These are phyloP conservation scores for Napeogenes inachia DNA, from an alignment of 2,888 invertebrate genomes.

Conservation along the genomic window DNA sequence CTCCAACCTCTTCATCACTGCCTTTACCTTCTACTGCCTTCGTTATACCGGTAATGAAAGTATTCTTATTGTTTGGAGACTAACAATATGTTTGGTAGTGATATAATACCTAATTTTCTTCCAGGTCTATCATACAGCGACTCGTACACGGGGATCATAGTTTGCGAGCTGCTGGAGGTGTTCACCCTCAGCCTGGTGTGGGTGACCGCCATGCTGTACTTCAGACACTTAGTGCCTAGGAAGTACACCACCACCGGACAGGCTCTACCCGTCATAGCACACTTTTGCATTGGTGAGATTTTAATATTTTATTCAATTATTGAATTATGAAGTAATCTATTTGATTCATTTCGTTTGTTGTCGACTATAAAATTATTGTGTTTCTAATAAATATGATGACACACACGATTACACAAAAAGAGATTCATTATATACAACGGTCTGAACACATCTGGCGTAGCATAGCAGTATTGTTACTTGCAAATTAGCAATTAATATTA, in stretches of 20 bases:
- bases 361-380: no score
- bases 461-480: no score
- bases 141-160: constrained; percentile 80
- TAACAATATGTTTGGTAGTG: no score
- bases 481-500: no score
- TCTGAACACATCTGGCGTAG: no score
- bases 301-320: constrained; percentile 3
- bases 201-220: constrained; percentile 87
- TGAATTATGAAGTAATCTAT: no score
- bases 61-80: no score
- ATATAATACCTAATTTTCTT: no score
- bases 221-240: constrained; percentile 87
- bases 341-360: no score
- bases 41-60: constrained; percentile 79
- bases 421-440: no score
- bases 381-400: no score
- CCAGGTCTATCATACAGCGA: constrained; percentile 44
- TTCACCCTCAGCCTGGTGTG: constrained; percentile 87
- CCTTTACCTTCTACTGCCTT: constrained; percentile 88
- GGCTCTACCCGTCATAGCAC: constrained; percentile 86
- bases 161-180: constrained; percentile 85
- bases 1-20: constrained; percentile 88
- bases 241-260: constrained; percentile 87
- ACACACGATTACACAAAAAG: no score
- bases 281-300: constrained; percentile 80